Evolutionary conservation across 2,797 vertebrate genomes (phyloP).

Genomic region (Lepus oiostolus): DNA sequence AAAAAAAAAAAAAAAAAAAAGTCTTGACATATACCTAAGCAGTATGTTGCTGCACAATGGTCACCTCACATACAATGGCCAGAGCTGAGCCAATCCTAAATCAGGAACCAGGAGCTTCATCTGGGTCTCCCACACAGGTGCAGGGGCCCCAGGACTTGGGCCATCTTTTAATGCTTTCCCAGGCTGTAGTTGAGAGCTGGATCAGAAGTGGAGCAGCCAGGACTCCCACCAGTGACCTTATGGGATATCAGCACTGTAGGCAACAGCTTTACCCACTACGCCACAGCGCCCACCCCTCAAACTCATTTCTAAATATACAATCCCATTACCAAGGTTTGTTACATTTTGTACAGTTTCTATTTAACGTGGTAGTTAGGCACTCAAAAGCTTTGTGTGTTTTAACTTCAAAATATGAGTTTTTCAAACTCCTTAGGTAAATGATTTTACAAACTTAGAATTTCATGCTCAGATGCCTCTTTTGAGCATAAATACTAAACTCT

Average conservation of each 20-base stretch:
- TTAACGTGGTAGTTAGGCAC: background rate
- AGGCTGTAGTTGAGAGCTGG: too few relatives aligned
- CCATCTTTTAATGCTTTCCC: too few relatives aligned
- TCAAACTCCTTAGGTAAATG: background rate
- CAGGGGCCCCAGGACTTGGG: too few relatives aligned
- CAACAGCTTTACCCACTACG: too few relatives aligned
- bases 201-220: too few relatives aligned
- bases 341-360: background rate
- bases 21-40: background rate
- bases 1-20: background rate
- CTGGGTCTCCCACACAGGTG: too few relatives aligned
- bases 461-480: constrained; percentile 31
- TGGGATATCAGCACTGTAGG: too few relatives aligned
- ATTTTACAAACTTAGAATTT: constrained; percentile 53
- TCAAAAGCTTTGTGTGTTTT: background rate
- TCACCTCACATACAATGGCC: background rate
- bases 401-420: constrained; percentile 43
- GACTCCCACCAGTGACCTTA: too few relatives aligned
- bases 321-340: background rate
- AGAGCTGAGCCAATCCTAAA: too few relatives aligned
- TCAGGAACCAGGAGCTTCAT: too few relatives aligned
- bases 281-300: background rate
- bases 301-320: background rate
- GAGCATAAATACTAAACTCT: constrained; percentile 8
- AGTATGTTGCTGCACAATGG: constrained; percentile 15